Evolutionary conservation across 2,888 invertebrate species (phyloP), one percentile per base, ranked within the genome.

Genomic region (Apantesis nais): DNA sequence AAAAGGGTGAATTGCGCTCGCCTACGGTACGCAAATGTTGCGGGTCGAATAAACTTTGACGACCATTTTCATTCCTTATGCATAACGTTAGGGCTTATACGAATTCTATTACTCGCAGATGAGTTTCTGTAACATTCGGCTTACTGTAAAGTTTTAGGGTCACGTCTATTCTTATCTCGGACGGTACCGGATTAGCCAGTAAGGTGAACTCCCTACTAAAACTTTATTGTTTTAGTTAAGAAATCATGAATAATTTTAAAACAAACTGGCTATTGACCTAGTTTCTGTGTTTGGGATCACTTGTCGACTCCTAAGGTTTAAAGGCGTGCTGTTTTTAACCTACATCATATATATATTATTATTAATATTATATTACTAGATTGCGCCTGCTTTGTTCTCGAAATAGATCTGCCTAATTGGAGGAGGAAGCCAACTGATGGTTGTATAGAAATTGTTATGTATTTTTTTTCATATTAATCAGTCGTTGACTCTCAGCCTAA

Each of bases 1-100:
- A 85, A 86, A 87, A 86, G 88, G 85, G 85, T 81, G 78, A 73
- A 80, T 78, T 73, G 79, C 68, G 67, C 64, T 60, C 75, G 68
- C 81, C 71, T 71, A 63, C 76, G 77, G 77, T 78, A 80, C 80
- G 80, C 85, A 78, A 84, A 83, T 78, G 77, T 78, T 75, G 74
- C 77, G 74, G 67, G 78, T 52, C 71, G 78, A 79, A 80, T 80
- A 83, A 86, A 86, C 83, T 86, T 82, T 76, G 80, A 73, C 73
- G 77, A 81, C 79, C 75, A 78, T 74, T 76, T 76, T 74, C 82
- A 79, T 83, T 86, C 73, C 77, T 75, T 80, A 80, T 79, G 78
- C 80, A 82, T 80, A 78, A 75, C 71, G 61, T 74, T 71, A 65
- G 34, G 62, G 60, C 61, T 67, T 52, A 41, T 69, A 66, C 70